Percentiles rank a stretch among this genome's conserved stretches.
Conservation (phyloP, 1,140 invertebrate species). For the Patella vulgata region DNA sequence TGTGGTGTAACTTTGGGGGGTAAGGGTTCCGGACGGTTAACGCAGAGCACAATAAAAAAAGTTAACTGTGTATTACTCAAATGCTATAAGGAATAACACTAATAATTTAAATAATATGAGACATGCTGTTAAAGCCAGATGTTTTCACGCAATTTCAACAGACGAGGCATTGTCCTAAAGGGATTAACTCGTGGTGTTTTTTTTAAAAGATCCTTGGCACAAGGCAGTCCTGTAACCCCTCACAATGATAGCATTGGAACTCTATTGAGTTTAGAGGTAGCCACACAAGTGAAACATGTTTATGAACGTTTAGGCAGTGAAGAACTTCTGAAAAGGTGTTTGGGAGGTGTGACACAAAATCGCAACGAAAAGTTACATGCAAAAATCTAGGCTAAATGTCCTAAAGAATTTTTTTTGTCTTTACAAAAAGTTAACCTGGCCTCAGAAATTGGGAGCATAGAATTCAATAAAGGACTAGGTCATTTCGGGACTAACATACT, state of each 20-base stretch:
- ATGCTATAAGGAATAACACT: background rate
- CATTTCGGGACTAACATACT: too few relatives aligned
- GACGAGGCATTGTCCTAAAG: constrained; percentile 3
- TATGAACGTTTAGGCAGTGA: too few relatives aligned
- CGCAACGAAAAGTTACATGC: too few relatives aligned
- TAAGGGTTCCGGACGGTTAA: background rate
- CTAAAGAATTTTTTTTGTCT: too few relatives aligned
- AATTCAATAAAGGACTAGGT: too few relatives aligned
- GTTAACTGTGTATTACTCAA: background rate
- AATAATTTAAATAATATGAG: constrained; percentile 4
- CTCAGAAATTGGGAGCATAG: too few relatives aligned
- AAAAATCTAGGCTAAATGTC: too few relatives aligned
- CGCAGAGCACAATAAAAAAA: background rate
- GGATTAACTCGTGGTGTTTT: constrained; percentile 4
- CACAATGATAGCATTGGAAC: background rate
- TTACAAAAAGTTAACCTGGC: too few relatives aligned
- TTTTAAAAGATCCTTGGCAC: constrained; percentile 4
- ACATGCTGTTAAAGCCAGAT: background rate
- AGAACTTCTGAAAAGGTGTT: too few relatives aligned
- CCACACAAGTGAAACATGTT: too few relatives aligned
- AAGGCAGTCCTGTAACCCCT: background rate
- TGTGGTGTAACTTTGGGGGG: background rate
- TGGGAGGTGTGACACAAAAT: too few relatives aligned
- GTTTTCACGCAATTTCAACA: background rate
- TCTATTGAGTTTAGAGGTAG: background rate